phyloP scores from a whole-genome alignment of 2,888 invertebrate species.

The Hipparchia sbordonii region DNA sequence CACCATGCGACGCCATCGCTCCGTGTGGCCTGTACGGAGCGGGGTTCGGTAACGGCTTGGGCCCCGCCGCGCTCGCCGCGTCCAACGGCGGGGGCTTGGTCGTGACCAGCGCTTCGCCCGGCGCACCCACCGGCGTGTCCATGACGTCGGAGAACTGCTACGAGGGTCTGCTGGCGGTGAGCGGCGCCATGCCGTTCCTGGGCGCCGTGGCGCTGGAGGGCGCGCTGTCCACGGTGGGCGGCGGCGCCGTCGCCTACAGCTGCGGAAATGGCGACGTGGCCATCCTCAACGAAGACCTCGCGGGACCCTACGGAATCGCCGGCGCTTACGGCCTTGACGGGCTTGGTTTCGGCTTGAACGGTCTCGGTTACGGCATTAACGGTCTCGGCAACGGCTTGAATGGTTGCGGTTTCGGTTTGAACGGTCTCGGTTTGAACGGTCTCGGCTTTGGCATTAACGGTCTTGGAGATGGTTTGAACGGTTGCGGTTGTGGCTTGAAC shows the following conservation, averaged over 20 bases:
- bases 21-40: conserved; percentile 14
- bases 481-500: no score
- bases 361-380: background rate
- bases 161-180: conserved; percentile 49
- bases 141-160: conserved; percentile 51
- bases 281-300: conserved; percentile 39
- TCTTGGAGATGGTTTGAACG: no score
- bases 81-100: conserved; percentile 38
- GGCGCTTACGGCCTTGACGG: background rate
- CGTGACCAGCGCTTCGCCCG: conserved; percentile 49
- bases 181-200: conserved; percentile 52
- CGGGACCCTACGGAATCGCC: conserved; percentile 6
- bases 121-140: conserved; percentile 51
- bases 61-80: conserved; percentile 27
- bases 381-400: background rate
- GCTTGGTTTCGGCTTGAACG: background rate
- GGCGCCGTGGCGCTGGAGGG: conserved; percentile 54
- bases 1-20: conserved; percentile 6
- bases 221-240: conserved; percentile 44
- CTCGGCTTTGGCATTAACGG: no score
- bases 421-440: no score
- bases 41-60: background rate
- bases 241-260: conserved; percentile 46
- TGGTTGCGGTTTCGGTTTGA: background rate
- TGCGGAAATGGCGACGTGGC: conserved; percentile 47